These are phyloP conservation scores for Scaptomyza tumidula DNA, from an alignment of 2,888 invertebrate genomes.

Conservation along the genomic window DNA sequence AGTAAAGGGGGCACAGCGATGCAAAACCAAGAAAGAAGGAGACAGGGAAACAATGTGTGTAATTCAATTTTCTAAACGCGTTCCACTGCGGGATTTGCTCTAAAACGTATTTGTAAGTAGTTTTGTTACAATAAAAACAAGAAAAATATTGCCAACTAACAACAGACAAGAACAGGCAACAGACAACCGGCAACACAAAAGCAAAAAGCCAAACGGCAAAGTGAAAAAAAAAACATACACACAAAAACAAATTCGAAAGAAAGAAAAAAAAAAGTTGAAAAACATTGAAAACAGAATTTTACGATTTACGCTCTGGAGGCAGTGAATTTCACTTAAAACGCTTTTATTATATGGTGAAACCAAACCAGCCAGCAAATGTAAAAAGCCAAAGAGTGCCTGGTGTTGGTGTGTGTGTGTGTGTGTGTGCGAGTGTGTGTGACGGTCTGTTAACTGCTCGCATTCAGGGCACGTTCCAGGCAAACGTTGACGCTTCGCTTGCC, in stretches of 20 bases:
- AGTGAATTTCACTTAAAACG: slow-evolving; percentile 77
- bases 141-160: slow-evolving; percentile 46
- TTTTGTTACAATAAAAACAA: slow-evolving; percentile 48
- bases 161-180: slow-evolving; percentile 15
- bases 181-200: slow-evolving; percentile 23
- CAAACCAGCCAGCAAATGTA: slow-evolving; percentile 47
- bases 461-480: slow-evolving; percentile 71
- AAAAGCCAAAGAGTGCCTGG: slow-evolving; percentile 20
- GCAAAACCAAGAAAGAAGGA: too few relatives aligned
- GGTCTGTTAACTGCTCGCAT: slow-evolving; percentile 66
- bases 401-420: slow-evolving; percentile 12
- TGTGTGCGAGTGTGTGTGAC: slow-evolving; percentile 31
- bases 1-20: not conserved
- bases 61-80: slow-evolving; percentile 72
- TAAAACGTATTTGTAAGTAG: slow-evolving; percentile 51
- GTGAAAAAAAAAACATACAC: slow-evolving; percentile 35
- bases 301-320: slow-evolving; percentile 72
- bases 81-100: slow-evolving; percentile 56
- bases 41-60: slow-evolving; percentile 14
- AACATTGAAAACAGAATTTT: slow-evolving; percentile 75
- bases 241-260: slow-evolving; percentile 19
- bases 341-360: slow-evolving; percentile 72
- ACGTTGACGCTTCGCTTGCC: slow-evolving; percentile 74
- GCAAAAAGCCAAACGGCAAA: slow-evolving; percentile 24
- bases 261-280: slow-evolving; percentile 46